phyloP scores from a whole-genome alignment of 2,888 invertebrate genomes.

The Cheilosia soror region DNA sequence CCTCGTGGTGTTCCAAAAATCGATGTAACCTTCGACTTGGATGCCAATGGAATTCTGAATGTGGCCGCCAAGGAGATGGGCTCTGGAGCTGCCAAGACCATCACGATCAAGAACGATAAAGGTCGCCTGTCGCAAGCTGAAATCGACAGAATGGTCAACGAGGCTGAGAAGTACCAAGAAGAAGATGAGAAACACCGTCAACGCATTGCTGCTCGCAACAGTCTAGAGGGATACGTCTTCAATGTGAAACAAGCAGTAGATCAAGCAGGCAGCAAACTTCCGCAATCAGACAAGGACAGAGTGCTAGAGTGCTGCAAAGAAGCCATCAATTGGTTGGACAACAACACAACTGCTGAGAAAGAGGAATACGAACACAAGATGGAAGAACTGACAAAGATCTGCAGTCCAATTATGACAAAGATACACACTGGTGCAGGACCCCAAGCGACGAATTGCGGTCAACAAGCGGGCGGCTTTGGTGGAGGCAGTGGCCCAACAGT shows the following conservation, averaged over 20 bases:
- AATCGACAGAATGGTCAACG: constrained; percentile 88
- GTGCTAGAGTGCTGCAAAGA: constrained; percentile 87
- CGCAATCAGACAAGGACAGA: constrained; percentile 88
- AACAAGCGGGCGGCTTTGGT: constrained; percentile 86
- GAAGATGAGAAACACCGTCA: constrained; percentile 90
- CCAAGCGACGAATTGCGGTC: constrained; percentile 76
- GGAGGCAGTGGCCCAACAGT: constrained; percentile 80
- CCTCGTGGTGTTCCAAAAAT: constrained; percentile 94
- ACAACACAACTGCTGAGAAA: constrained; percentile 90
- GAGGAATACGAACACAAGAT: constrained; percentile 88
- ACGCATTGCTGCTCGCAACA: constrained; percentile 88
- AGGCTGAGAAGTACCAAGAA: constrained; percentile 89
- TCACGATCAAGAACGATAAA: constrained; percentile 93
- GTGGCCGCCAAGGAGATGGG: constrained; percentile 91
- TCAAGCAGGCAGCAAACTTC: constrained; percentile 86
- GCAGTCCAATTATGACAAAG: constrained; percentile 85
- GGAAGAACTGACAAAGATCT: constrained; percentile 81
- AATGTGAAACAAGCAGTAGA: constrained; percentile 88
- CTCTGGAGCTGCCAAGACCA: constrained; percentile 89
- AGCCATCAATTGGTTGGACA: constrained; percentile 89
- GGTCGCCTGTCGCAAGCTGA: constrained; percentile 90
- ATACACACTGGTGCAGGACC: constrained; percentile 78
- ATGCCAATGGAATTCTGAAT: constrained; percentile 97
- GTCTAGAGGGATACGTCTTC: constrained; percentile 88
- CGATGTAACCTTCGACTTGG: constrained; percentile 92